Evolutionary conservation across 2,888 invertebrate species (phyloP).

Genomic region (Bhutanitis thaidina): DNA sequence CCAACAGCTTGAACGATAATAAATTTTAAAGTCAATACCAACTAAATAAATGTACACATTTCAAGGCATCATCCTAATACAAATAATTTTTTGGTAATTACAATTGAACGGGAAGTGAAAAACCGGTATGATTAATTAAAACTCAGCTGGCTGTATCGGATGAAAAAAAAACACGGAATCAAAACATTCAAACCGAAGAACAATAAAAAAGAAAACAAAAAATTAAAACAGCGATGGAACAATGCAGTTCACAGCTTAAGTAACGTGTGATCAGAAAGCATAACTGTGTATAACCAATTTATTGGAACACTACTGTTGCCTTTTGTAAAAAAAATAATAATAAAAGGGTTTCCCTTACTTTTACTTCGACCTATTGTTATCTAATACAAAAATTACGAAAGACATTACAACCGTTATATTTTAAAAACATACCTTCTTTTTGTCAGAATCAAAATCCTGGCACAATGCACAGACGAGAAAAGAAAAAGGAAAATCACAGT

Average conservation of each 20-base stretch:
- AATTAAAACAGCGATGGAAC: slow-evolving; percentile 12
- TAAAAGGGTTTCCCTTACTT: slow-evolving; percentile 28
- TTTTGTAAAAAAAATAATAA: slow-evolving; percentile 17
- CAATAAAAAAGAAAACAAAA: slow-evolving; percentile 14
- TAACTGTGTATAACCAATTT: slow-evolving; percentile 22
- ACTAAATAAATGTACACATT: too few relatives aligned
- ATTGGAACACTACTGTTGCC: slow-evolving; percentile 22
- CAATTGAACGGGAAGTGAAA: slow-evolving; percentile 6
- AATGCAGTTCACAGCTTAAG: slow-evolving; percentile 16
- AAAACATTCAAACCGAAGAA: slow-evolving; percentile 4
- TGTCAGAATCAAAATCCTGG: slow-evolving; percentile 50
- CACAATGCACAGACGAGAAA: slow-evolving; percentile 49
- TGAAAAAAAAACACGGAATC: slow-evolving; percentile 17
- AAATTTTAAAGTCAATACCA: too few relatives aligned
- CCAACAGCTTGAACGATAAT: too few relatives aligned
- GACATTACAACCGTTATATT: neutral
- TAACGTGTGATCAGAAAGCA: slow-evolving; percentile 23
- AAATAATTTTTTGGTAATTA: neutral
- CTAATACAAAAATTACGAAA: neutral
- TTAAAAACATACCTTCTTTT: slow-evolving; percentile 45
- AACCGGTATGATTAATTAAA: slow-evolving; percentile 8
- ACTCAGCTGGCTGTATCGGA: slow-evolving; percentile 8
- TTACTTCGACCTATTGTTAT: slow-evolving; percentile 31
- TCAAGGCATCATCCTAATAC: too few relatives aligned
- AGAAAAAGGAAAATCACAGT: slow-evolving; percentile 42